Percentiles rank a stretch among this genome's conserved stretches.
These are phyloP conservation scores for Sakesphorus luctuosus DNA, from an alignment of 2,113 vertebrate genomes.

Conservation along the genomic window DNA sequence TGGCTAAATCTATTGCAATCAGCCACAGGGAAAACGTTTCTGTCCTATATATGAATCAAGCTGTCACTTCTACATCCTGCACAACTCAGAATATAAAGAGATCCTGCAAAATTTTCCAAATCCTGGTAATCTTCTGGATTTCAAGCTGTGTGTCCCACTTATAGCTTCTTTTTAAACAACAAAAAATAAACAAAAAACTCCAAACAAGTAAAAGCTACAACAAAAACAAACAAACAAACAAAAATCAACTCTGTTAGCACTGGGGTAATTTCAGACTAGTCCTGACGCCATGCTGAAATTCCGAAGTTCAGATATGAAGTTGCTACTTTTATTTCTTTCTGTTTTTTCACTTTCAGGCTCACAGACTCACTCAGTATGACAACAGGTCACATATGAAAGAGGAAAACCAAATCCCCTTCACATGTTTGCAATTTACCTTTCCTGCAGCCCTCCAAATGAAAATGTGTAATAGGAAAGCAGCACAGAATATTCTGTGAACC, in stretches of 20 bases:
- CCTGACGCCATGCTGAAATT: neutral
- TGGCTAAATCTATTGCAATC: slow-evolving; percentile 54
- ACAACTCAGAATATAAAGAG: neutral
- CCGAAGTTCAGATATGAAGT: neutral
- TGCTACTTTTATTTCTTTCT: neutral
- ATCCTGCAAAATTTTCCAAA: neutral
- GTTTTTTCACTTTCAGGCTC: neutral
- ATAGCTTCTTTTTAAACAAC: neutral
- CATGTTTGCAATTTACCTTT: neutral
- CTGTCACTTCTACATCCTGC: neutral
- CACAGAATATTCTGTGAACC: neutral
- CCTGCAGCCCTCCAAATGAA: neutral
- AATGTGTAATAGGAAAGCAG: neutral
- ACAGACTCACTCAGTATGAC: neutral
- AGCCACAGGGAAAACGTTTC: neutral
- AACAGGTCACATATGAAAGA: neutral
- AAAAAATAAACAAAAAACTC: neutral
- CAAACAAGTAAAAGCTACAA: neutral
- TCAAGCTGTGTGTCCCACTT: neutral
- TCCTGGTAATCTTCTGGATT: neutral
- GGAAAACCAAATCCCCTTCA: neutral
- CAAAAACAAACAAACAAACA: neutral
- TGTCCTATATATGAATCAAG: neutral
- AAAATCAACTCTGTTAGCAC: neutral
- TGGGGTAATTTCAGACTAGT: neutral